Base-by-base conservation (phyloP, 1,140 invertebrate species). In the Apis florea region DNA sequence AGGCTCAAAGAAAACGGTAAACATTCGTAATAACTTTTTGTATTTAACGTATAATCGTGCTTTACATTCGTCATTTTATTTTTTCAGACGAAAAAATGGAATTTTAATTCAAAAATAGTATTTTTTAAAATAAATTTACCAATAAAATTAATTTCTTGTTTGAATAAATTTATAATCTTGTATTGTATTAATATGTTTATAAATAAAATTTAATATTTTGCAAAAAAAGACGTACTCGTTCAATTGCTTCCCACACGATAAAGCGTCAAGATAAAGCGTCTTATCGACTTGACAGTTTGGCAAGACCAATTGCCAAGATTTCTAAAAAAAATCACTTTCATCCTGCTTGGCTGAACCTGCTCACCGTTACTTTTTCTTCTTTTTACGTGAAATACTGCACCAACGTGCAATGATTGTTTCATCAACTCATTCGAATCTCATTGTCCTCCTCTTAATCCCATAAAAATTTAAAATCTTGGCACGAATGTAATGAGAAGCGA, bases 1-100 rank as follows among this genome's bases (percentile, higher is more conserved):
- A 92, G 90, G 51, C 89, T 90, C 19, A 85, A 86, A 69, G 83
- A 88, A 66, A 92, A 80, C 79, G 89, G 92, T 92, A 83, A 86
- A 81, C 68, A 26, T 70, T 73, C 12, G 5, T 1, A n/a, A n/a
- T 56, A 26, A 21, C 21, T 6, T 53, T 31, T 47, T 49, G 54
- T n/a, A 66, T 63, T 31, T 31, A 31, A 31, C 31, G 31, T 31
- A 5, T 40, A 26, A 21, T 31, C 15, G 78, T 61, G 17, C 63
- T 4, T 59, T n/a, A 8, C 13, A 47, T 59, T n/a, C 1, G 40
- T 9, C 71, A 82, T 54, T 83, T 85, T 86, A 31, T 77, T 76
- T 90, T n/a, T 92, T 47, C 84, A 92, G 88, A 90, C 64, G 73
- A 86, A 17, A 89, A 88, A 67, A 91, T 92, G 91, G 89, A 92